phyloP scores from a whole-genome alignment of 1,140 invertebrate species.

The Panagrolaimus sp. region DNA sequence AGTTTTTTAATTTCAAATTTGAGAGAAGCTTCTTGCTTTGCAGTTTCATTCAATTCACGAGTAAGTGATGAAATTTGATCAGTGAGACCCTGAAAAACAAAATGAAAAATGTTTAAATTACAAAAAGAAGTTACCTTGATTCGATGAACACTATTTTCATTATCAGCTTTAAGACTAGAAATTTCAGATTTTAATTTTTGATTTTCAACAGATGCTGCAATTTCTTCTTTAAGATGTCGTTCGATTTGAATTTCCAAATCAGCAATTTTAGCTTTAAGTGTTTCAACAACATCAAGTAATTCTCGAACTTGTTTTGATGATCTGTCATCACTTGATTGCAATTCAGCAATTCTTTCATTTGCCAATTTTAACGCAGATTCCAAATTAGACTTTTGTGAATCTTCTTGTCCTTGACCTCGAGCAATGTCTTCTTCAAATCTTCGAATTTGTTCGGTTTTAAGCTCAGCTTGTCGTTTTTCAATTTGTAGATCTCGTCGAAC shows the following conservation, averaged over 20 bases:
- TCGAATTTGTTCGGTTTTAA: neutral
- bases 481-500: too few species aligned
- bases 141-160: neutral
- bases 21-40: neutral
- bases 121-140: neutral
- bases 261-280: neutral
- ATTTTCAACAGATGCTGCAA: neutral
- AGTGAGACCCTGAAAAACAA: neutral
- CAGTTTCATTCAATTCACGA: neutral
- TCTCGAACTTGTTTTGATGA: neutral
- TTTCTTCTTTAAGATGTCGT: slow-evolving; percentile 4
- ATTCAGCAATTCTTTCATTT: slow-evolving; percentile 3
- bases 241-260: neutral
- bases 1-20: slow-evolving; percentile 14
- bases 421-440: too few species aligned
- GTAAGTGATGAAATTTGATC: neutral
- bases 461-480: neutral
- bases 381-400: neutral
- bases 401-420: neutral
- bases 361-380: neutral
- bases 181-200: slow-evolving; percentile 3
- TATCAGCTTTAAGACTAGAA: neutral
- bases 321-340: neutral
- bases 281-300: neutral
- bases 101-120: neutral